These are phyloP conservation scores for Drymodes brunneopygia DNA, from an alignment of 2,113 vertebrate genomes.

Conservation along the genomic window DNA sequence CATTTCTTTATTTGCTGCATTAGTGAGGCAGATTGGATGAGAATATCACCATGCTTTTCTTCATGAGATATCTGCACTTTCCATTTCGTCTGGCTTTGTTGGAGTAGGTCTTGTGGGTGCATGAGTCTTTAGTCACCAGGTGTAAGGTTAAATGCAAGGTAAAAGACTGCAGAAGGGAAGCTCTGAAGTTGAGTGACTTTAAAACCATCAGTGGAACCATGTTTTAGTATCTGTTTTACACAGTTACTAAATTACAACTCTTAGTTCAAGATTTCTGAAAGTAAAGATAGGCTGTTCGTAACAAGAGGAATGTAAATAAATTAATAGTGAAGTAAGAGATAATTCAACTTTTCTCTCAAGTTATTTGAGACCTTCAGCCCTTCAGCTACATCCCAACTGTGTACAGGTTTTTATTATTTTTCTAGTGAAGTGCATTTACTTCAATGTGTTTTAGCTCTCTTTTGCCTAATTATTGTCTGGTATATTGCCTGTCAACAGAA, in stretches of 20 bases:
- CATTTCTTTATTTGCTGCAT: background rate
- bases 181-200: background rate
- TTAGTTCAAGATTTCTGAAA: background rate
- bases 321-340: background rate
- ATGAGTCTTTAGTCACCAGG: background rate
- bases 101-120: background rate
- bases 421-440: background rate
- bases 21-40: background rate
- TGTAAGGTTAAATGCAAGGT: background rate
- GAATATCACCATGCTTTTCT: background rate
- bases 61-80: background rate
- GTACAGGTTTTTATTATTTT: background rate
- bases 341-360: background rate
- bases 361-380: background rate
- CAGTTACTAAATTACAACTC: background rate
- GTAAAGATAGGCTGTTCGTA: background rate
- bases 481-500: background rate
- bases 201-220: background rate
- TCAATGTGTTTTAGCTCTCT: background rate
- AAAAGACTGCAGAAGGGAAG: background rate
- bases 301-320: background rate
- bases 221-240: background rate
- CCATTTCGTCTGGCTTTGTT: background rate
- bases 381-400: fast-evolving
- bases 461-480: background rate